Base-by-base conservation (phyloP, 2,888 invertebrate species). In the Diarsia brunnea region DNA sequence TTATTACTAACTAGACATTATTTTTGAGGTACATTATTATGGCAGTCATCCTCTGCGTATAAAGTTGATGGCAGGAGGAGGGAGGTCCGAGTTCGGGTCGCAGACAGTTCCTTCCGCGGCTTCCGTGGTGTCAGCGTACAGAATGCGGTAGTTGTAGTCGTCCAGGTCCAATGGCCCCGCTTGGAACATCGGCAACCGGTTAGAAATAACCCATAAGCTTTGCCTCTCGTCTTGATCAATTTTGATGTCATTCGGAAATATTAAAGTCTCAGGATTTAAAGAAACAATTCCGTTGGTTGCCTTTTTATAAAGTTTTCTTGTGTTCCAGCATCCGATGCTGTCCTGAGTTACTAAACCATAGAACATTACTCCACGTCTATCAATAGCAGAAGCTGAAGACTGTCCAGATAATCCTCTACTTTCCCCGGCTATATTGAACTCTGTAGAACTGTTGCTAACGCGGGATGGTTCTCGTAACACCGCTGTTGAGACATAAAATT, bases 191-290 rank as follows among this genome's bases (percentile, higher is more conserved):
- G 98, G 98, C 78, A 98, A 92, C 43, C 97, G 97, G 92, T 98
- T 98, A 4, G 98, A 97, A 85, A 98, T 96, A 7, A 98, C 97
- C 98, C 98, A 98, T 14, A 98, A 96, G 73, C 97, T 97, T 89
- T 98, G 98, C 60, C 97, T 96, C 16, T 94, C 89, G 58, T 98
- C 98, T 77, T 97, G 97, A 89, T 98, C 98, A 16, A 98, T 96
- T 92, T 98, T 98, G 63, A 98, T 93, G 90, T 98, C 98, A 89
- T 98, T 98, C 0, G 98, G 98, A 90, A 98, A 98, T 24, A 98
- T 95, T 80, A 98, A 94, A 0, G 98, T 97, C 16, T 97, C 97
- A 4, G 96, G 93, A 92, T 97, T 97, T 55, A 94, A 93, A 0
- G 97, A 98, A 1, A 98, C 96, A 3, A 98, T 93, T 0, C 97